Evolutionary conservation across 2,797 vertebrate species (phyloP), one percentile per base, ranked within the genome.

Genomic region (Tolypeutes matacus): DNA sequence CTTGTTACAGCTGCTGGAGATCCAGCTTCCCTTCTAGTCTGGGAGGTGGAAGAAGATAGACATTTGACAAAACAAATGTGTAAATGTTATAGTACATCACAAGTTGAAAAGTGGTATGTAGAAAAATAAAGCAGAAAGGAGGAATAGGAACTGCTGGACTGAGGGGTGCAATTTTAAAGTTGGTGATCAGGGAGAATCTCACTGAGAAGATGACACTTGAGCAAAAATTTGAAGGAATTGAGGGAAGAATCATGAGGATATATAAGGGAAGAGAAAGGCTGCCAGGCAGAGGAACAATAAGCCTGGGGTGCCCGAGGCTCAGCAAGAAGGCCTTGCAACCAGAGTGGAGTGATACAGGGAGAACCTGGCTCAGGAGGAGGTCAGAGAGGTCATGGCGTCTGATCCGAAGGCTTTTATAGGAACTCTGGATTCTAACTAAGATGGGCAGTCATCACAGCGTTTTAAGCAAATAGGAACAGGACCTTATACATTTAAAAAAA

Each of bases 1-100:
- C 21, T 51, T 31, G 3, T 75, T 84, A 65, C 23, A 70, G 42
- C 58, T 49, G 17, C 53, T 53, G 7, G 39, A 78, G 15, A 42
- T 42, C 36, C 0, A 88, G 23, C 36, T 51, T 84, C 53, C 21
- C n/a, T 84, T 91, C 77, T 21, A 49, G 4, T 83, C 42, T 83
- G 29, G 56, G 93, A 67, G 65, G 53, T 51, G 20, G 36, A 78
- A 11, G 39, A 25, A 42, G 15, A 62, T 3, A 18, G 15, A 4
- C 60, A 60, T 86, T 49, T 58, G 92, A 76, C 51, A 72, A 91
- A 81, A 31, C 49, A 70, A 58, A 4, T 39, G 69, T 49, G 51
- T 81, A 25, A 80, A 84, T 83, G 49, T 46, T 51, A 69, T 29
- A 86, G 67, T 39, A 76, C 12, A 20, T 83, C 76, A 70, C 64